A percentile compares a stretch with the other conserved stretches of the same genome.
These are phyloP conservation scores for Phyllostomus hastatus DNA, from an alignment of 2,113 vertebrate species.

Conservation along the genomic window DNA sequence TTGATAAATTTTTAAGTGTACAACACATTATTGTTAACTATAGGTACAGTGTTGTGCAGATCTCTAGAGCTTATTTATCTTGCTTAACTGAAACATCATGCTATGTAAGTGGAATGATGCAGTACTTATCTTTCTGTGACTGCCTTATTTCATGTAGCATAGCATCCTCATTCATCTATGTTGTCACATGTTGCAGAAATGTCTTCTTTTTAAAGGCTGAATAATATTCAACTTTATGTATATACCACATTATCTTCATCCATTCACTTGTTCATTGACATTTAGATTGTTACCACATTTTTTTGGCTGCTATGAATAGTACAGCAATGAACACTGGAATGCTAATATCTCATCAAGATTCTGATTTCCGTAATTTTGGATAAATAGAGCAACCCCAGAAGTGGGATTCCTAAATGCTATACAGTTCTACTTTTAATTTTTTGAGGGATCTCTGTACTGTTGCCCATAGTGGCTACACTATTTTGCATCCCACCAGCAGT, in stretches of 20 bases:
- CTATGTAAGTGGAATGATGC: background rate
- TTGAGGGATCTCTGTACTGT: background rate
- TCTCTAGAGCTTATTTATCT: background rate
- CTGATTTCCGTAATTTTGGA: background rate
- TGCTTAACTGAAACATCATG: background rate
- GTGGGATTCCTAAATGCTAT: background rate
- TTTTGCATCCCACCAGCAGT: background rate
- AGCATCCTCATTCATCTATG: background rate
- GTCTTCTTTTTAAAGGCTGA: background rate
- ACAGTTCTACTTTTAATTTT: background rate
- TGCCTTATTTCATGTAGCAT: background rate
- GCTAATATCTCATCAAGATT: too few relatives aligned
- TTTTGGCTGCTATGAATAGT: background rate
- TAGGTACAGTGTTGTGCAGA: background rate
- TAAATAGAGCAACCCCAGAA: background rate
- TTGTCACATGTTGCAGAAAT: background rate
- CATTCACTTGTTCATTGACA: background rate
- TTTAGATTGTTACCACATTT: background rate
- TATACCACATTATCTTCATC: background rate
- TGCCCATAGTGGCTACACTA: background rate
- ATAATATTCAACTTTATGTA: background rate
- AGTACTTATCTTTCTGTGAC: background rate
- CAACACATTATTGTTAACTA: background rate
- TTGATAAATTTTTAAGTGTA: background rate
- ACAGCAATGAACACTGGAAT: background rate